These are phyloP conservation scores for Nansenia antarctica DNA, from an alignment of 2,113 vertebrate species.

Conservation along the genomic window DNA sequence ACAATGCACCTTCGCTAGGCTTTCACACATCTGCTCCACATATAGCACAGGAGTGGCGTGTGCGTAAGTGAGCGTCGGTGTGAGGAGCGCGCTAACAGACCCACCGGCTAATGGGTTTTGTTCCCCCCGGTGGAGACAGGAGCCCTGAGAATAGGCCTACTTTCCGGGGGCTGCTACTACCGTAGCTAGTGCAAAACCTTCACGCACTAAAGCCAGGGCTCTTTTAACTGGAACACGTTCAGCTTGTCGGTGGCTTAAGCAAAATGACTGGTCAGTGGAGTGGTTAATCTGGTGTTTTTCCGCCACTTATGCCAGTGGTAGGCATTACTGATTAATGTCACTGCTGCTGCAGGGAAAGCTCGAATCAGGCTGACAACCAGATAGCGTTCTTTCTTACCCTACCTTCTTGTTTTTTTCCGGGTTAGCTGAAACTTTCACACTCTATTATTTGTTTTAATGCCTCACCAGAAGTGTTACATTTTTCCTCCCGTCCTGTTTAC, in stretches of 20 bases:
- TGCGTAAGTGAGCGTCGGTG: constrained; percentile 37
- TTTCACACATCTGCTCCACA: constrained; percentile 52
- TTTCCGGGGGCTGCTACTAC: too few species aligned
- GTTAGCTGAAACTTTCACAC: too few species aligned
- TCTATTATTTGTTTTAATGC: too few species aligned
- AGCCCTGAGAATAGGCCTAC: constrained; percentile 24
- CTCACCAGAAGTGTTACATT: too few species aligned
- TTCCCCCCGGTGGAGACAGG: neutral
- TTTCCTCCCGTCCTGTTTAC: too few species aligned
- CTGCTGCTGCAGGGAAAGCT: neutral
- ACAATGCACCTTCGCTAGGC: constrained; percentile 21
- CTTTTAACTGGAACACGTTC: constrained; percentile 2
- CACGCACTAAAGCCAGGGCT: neutral
- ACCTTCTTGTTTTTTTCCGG: too few species aligned
- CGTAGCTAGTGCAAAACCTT: constrained; percentile 3
- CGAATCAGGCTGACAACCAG: constrained; percentile 28
- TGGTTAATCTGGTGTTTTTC: constrained; percentile 1
- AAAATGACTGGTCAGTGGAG: constrained; percentile 19
- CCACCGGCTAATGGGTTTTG: constrained; percentile 29
- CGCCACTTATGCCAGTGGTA: constrained; percentile 14
- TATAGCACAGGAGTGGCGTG: constrained; percentile 49
- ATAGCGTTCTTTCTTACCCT: constrained; percentile 4
- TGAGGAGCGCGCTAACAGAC: constrained; percentile 9
- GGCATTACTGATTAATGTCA: too few species aligned
- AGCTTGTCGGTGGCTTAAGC: neutral